Evolutionary conservation across 2,888 invertebrate species (phyloP), one percentile per base, ranked within the genome.

Genomic region (Listrodromus nycthemerus): DNA sequence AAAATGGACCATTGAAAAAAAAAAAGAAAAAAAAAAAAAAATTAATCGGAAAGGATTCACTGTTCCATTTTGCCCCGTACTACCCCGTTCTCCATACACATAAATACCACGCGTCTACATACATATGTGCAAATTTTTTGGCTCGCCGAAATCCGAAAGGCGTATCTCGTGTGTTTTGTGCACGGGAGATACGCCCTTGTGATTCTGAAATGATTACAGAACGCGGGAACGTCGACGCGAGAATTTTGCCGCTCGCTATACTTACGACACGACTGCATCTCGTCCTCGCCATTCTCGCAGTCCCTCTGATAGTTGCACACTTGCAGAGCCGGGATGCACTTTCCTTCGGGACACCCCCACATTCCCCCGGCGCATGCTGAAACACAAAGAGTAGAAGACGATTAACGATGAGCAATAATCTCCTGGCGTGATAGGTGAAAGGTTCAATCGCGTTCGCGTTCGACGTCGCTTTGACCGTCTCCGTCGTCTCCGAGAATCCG

Each of bases 291-390:
- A 92, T 97, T 97, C 87, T 98, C 97, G 94, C 98, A 98, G 95
- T 98, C 98, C 92, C 96, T 96, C 93, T 98, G 97, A 94, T 98
- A 98, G 95, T 99, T 98, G 95, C 98, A 99, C 89, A 98, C 97
- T 96, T 96, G 96, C 88, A 96, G 94, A 88, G 96, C 95, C 58
- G 97, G 97, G 92, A 98, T 98, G 94, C 98, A 98, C 94, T 96
- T 97, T 92, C 97, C 97, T 93, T 97, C 97, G 80, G 96, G 95
- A 94, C 98, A 97, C 89, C 95, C 95, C 95, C 97, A 97, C 96
- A 96, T 96, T 93, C 96, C 96, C 89, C 95, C 95, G 83, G 96
- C 96, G 93, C 97, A 97, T 76, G 83, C 85, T 63, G 74, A 86
- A 30, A 86, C 33, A 45, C 63, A 33, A 52, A 63, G 78, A 70